Evolutionary conservation across 2,113 vertebrate genomes (phyloP).

Genomic region (Pachyramphus minor): DNA sequence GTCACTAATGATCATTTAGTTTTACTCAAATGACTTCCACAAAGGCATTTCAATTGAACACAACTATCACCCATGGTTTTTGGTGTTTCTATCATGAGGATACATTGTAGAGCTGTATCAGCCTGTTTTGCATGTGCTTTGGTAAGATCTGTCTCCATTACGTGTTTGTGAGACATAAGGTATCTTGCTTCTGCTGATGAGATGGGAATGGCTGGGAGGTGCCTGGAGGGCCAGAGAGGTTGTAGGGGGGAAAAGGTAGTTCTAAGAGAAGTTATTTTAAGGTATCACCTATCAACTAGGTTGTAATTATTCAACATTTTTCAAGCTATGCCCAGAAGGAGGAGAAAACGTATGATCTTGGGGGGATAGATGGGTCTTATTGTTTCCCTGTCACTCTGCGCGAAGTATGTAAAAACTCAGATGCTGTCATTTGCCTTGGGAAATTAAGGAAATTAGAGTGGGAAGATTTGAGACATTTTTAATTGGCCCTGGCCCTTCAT

Average conservation of each 20-base stretch:
- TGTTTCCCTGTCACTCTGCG: neutral
- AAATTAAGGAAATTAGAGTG: neutral
- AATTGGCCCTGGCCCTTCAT: neutral
- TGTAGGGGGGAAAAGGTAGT: neutral
- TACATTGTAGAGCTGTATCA: neutral
- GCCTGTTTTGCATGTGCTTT: neutral
- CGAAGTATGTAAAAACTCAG: neutral
- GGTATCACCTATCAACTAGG: neutral
- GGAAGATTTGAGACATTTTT: constrained; percentile 1
- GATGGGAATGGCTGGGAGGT: neutral
- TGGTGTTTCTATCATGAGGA: neutral
- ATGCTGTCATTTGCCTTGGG: neutral
- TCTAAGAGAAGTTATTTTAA: neutral
- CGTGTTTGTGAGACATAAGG: neutral
- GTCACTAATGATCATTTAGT: neutral
- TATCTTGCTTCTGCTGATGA: neutral
- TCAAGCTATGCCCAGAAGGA: neutral
- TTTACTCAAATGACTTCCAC: neutral
- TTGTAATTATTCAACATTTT: neutral
- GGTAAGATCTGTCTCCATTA: neutral
- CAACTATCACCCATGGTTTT: neutral
- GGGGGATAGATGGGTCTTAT: neutral
- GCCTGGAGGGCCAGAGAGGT: neutral
- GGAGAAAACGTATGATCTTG: neutral
- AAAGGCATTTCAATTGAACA: neutral